These are phyloP conservation scores for Periparus ater DNA, from an alignment of 2,797 vertebrate genomes.

Conservation along the genomic window DNA sequence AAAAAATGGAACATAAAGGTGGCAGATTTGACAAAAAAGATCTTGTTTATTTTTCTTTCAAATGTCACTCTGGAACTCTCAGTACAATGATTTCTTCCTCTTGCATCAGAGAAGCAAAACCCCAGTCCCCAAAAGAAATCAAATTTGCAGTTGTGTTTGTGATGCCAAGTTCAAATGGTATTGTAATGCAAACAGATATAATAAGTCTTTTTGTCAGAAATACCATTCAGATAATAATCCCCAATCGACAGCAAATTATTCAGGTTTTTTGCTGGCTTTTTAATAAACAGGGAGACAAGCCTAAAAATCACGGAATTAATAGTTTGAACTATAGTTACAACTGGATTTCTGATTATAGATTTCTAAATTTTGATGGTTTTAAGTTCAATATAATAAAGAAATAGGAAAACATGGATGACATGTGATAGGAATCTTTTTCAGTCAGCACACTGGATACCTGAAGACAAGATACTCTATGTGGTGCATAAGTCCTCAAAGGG, in stretches of 20 bases:
- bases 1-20: neutral
- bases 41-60: neutral
- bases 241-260: neutral
- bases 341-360: neutral
- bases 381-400: neutral
- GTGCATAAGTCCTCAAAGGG: neutral
- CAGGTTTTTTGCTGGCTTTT: neutral
- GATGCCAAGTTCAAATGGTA: neutral
- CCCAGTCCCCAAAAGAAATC: neutral
- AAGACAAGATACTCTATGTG: neutral
- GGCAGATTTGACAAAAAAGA: neutral
- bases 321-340: neutral
- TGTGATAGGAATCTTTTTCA: neutral
- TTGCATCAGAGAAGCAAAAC: neutral
- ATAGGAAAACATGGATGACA: neutral
- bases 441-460: neutral
- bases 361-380: neutral
- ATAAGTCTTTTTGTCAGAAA: neutral
- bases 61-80: neutral
- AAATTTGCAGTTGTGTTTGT: neutral
- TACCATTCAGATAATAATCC: neutral
- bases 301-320: neutral
- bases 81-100: neutral
- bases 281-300: neutral
- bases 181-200: neutral